A percentile compares a stretch with the other conserved stretches of the same genome.
Conservation (phyloP, 2,797 vertebrate genomes). For the Chlorospingus flavigularis region DNA sequence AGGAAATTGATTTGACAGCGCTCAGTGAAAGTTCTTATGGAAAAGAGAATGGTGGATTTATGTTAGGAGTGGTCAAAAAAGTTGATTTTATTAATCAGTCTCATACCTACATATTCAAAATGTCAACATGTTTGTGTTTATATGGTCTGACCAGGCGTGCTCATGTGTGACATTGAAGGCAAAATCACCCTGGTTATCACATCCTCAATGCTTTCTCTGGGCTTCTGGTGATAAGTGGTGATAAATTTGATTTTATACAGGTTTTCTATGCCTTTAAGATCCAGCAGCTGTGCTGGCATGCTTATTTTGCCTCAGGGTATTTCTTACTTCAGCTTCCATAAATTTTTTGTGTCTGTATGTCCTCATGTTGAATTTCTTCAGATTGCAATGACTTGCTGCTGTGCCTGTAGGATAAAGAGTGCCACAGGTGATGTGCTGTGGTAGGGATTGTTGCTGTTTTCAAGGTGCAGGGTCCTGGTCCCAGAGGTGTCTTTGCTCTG, state of each 20-base stretch:
- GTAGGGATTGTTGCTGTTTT: not conserved
- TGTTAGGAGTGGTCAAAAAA: not conserved
- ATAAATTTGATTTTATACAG: not conserved
- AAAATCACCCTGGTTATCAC: not conserved
- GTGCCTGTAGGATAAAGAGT: not conserved
- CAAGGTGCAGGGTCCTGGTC: not conserved
- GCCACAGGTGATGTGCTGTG: not conserved
- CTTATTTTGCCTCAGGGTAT: not conserved
- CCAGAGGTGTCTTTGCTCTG: not conserved
- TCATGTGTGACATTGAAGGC: not conserved
- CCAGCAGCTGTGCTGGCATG: not conserved
- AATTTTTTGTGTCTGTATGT: not conserved
- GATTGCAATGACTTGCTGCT: not conserved
- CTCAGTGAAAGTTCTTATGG: not conserved
- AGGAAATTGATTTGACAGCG: not conserved
- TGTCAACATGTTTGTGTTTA: not conserved
- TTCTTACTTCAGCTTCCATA: not conserved
- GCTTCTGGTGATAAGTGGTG: not conserved
- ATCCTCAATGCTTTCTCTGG: not conserved
- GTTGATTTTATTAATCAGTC: not conserved
- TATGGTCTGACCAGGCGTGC: not conserved
- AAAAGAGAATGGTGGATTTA: not conserved
- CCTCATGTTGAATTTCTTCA: not conserved
- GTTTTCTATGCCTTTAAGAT: not conserved
- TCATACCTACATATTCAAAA: not conserved